Conservation (phyloP, 2,888 invertebrate genomes). For the Entomobrya proxima region DNA sequence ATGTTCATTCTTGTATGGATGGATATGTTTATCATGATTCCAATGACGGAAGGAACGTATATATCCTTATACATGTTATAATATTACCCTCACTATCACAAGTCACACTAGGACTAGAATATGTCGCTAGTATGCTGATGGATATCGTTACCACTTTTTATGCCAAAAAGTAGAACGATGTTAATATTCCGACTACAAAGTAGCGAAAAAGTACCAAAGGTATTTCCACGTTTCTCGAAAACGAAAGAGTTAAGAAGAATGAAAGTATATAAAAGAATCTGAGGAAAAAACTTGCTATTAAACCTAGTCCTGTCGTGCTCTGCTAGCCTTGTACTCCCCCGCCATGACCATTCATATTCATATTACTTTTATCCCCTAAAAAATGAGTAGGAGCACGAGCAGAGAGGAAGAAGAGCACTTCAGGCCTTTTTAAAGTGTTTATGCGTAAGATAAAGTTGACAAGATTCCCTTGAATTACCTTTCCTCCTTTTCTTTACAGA, state of each 20-base stretch:
- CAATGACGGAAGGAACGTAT: background rate
- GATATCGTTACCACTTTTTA: conserved; percentile 25
- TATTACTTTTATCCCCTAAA: conserved; percentile 27
- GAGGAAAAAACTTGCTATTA: background rate
- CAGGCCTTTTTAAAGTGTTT: conserved; percentile 66
- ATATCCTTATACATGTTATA: conserved; percentile 28
- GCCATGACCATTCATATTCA: conserved; percentile 45
- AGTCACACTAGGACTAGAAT: no score
- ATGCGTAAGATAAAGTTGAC: conserved; percentile 69
- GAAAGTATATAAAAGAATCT: no score
- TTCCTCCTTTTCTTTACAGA: conserved; percentile 58
- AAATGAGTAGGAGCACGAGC: conserved; percentile 19
- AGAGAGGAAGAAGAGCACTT: conserved; percentile 46
- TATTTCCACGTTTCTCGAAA: background rate
- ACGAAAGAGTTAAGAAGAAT: conserved; percentile 7
- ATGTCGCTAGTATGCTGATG: background rate
- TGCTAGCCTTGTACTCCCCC: background rate
- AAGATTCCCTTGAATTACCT: conserved; percentile 68
- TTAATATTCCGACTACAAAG: background rate
- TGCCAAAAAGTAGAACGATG: background rate
- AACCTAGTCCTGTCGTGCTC: conserved; percentile 8
- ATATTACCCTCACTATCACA: background rate
- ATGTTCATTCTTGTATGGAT: no score
- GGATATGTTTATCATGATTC: conserved; percentile 32
- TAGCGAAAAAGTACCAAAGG: conserved; percentile 2